Conservation (phyloP, 2,113 vertebrate genomes). For the Pygoscelis adeliae region DNA sequence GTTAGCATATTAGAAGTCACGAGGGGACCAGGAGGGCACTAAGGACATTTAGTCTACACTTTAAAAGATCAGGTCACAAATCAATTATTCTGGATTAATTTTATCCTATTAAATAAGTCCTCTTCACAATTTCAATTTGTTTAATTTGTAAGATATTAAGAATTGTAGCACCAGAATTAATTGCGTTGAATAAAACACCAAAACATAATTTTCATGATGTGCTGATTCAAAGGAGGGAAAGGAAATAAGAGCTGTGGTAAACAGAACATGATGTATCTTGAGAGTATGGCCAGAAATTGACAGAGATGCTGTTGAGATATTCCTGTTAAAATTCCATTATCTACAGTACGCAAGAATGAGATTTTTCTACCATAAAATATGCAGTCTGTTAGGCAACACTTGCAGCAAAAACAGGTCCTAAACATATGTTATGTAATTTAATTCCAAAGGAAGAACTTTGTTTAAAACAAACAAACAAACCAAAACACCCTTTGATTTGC, state of each 20-base stretch:
- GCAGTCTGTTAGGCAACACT: neutral
- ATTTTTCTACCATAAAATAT: neutral
- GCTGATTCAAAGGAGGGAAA: neutral
- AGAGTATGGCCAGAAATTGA: neutral
- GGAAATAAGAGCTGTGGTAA: neutral
- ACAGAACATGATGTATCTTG: neutral
- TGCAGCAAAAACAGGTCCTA: neutral
- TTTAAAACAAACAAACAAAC: neutral
- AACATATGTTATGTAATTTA: neutral
- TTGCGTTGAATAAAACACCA: neutral
- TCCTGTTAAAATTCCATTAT: slow-evolving; percentile 36
- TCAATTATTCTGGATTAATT: slow-evolving; percentile 44
- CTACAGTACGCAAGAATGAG: neutral
- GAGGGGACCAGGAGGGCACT: slow-evolving; percentile 1
- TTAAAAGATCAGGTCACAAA: slow-evolving; percentile 15
- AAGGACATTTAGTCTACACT: neutral
- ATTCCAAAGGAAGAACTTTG: neutral
- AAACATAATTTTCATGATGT: neutral
- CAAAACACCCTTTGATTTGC: neutral
- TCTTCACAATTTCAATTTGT: neutral
- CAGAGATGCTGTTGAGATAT: neutral
- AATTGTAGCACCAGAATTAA: neutral
- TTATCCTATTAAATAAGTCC: neutral
- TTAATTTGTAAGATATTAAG: neutral
- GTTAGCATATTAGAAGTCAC: neutral